Conservation (phyloP, 2,797 vertebrate genomes). For the Protonibea diacanthus region DNA sequence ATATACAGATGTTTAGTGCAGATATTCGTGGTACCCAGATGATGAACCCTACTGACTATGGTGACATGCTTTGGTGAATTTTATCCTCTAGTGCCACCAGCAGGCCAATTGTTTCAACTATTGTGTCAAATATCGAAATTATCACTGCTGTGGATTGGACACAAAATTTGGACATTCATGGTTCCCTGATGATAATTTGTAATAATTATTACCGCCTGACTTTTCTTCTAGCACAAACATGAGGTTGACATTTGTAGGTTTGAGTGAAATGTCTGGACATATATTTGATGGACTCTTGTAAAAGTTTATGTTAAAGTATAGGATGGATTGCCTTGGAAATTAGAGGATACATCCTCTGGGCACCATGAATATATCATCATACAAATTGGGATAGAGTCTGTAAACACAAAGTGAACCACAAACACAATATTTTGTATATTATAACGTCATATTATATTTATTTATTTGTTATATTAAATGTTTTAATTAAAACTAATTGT, state of each 20-base stretch:
- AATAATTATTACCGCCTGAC: too few species aligned
- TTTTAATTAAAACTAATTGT: too few species aligned
- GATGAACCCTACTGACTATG: background rate
- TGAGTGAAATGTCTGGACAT: background rate
- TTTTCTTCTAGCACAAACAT: too few species aligned
- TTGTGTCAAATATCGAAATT: background rate
- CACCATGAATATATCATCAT: too few species aligned
- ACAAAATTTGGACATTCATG: conserved; percentile 1
- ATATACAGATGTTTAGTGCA: background rate
- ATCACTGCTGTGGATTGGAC: background rate
- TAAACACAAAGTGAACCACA: too few species aligned
- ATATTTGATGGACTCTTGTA: background rate
- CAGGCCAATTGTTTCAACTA: background rate
- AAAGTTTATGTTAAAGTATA: too few species aligned
- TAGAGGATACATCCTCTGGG: too few species aligned
- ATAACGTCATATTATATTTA: too few species aligned
- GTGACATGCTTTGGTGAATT: background rate
- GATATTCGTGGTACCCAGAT: background rate
- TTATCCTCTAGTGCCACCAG: background rate
- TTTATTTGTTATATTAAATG: too few species aligned
- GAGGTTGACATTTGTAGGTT: background rate
- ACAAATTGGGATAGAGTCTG: too few species aligned
- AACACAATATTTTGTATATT: too few species aligned
- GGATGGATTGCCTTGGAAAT: too few species aligned
- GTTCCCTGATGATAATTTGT: background rate